phyloP scores from a whole-genome alignment of 30 jellyfish, hydroid and myxozoan genomes.

The Turritopsis rubra region DNA sequence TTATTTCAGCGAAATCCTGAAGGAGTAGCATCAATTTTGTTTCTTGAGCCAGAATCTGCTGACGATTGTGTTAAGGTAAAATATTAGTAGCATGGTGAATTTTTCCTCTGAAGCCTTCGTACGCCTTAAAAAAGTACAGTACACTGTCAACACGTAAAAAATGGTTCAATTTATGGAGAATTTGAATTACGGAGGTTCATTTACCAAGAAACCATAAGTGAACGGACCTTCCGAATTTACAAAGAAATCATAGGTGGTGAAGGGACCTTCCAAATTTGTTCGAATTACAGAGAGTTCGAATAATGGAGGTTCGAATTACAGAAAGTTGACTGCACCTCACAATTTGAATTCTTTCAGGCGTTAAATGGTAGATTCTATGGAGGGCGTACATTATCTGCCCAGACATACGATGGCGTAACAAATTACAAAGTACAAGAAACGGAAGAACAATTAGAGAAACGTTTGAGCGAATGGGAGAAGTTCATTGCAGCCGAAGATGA shows the following conservation, averaged over 20 bases:
- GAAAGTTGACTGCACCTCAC: neutral
- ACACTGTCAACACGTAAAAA: too few relatives aligned
- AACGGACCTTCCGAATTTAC: too few relatives aligned
- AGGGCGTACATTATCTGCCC: slow-evolving; percentile 61
- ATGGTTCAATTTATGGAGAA: too few relatives aligned
- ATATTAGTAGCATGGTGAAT: neutral
- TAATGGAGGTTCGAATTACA: too few relatives aligned
- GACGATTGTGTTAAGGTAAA: slow-evolving; percentile 87
- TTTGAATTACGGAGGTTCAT: too few relatives aligned
- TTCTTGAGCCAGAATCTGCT: slow-evolving; percentile 88
- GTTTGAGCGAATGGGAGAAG: slow-evolving; percentile 90
- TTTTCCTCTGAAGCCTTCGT: too few relatives aligned
- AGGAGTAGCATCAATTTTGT: slow-evolving; percentile 86
- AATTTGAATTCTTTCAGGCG: slow-evolving; percentile 39
- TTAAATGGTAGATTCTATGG: slow-evolving; percentile 92
- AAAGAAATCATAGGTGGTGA: too few relatives aligned
- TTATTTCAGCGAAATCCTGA: slow-evolving; percentile 84
- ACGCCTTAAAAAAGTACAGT: too few relatives aligned
- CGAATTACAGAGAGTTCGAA: too few relatives aligned
- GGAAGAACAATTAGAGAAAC: slow-evolving; percentile 69
- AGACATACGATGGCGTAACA: slow-evolving; percentile 80
- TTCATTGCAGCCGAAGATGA: slow-evolving; percentile 61
- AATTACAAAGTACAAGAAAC: slow-evolving; percentile 82
- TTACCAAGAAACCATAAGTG: too few relatives aligned
- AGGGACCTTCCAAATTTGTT: too few relatives aligned